Evolutionary conservation across 2,888 invertebrate genomes (phyloP).

Genomic region (Priocnemis perturbator): DNA sequence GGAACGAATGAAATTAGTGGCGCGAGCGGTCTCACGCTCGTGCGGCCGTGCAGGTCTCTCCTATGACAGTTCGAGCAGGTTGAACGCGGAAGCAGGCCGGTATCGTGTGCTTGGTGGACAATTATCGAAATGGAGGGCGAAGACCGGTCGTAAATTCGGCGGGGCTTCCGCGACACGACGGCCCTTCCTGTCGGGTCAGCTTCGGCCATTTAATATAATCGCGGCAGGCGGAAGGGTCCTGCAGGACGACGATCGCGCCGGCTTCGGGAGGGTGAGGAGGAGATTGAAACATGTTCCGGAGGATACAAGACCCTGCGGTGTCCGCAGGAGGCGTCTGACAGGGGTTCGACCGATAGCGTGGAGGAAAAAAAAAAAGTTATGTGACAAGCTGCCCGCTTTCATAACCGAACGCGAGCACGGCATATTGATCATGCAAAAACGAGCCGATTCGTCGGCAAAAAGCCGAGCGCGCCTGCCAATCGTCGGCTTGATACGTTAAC

Average conservation of each 20-base stretch:
- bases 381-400: slow-evolving; percentile 8
- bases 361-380: slow-evolving; percentile 10
- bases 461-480: neutral
- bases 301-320: slow-evolving; percentile 26
- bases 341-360: neutral
- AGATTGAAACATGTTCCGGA: slow-evolving; percentile 38
- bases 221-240: slow-evolving; percentile 23
- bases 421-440: slow-evolving; percentile 7
- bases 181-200: slow-evolving; percentile 19
- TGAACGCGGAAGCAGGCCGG: too few relatives aligned
- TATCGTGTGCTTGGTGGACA: too few relatives aligned
- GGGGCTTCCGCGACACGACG: slow-evolving; percentile 13
- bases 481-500: neutral
- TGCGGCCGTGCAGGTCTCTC: too few relatives aligned
- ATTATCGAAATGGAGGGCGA: too few relatives aligned
- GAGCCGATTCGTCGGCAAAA: neutral
- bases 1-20: too few relatives aligned
- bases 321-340: slow-evolving; percentile 22
- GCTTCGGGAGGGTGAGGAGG: slow-evolving; percentile 23
- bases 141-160: too few relatives aligned
- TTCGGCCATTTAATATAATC: slow-evolving; percentile 19
- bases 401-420: neutral
- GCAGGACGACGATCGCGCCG: neutral
- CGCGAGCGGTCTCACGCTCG: too few relatives aligned
- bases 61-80: too few relatives aligned